Evolutionary conservation across 2,113 vertebrate species (phyloP), one percentile per base, ranked within the genome.

Genomic region (Zingel zingel): DNA sequence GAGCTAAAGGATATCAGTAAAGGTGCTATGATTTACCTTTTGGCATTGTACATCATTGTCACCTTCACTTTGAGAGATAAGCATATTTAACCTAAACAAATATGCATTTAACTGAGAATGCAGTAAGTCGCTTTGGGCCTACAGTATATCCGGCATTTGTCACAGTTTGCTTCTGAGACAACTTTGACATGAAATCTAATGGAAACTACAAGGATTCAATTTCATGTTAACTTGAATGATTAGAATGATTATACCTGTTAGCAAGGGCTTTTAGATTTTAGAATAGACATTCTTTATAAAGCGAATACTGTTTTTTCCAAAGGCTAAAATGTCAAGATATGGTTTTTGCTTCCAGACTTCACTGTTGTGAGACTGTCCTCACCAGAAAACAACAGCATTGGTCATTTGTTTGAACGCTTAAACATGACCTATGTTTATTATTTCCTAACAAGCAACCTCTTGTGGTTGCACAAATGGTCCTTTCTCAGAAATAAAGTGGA

Each of bases 21-120:
- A 62, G 48, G 23, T 76, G 12, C 48, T 65, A 50, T 71, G 45
- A 65, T 63, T 69, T 53, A 19, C 39, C 5, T 21, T 33, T 63
- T 39, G 0, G 19, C 36, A 59, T 72, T n/a, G 10, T 48, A n/a
- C 14, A 48, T 61, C 18, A 61, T 3, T 58, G 48, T 75, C 19
- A 51, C 0, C 2, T 30, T 70, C 2, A n/a, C 8, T 57, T 25
- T 50, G 6, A 27, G 30, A 43, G 39, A 43, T 43, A 21, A 18
- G 18, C 16, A 14, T 9, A 30, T 61, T 69, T 39, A 69, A 1
- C 18, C 36, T 23, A n/a, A 62, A 58, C 45, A 0, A 51, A 50
- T 10, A 50, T 10, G 3, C 1, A 56, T 39, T 23, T 4, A 69
- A n/a, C 18, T 23, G 33, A 39, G 13, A 39, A 39, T 70, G 36